These are phyloP conservation scores for Psittacula echo DNA, from an alignment of 2,797 vertebrate species.

Conservation along the genomic window DNA sequence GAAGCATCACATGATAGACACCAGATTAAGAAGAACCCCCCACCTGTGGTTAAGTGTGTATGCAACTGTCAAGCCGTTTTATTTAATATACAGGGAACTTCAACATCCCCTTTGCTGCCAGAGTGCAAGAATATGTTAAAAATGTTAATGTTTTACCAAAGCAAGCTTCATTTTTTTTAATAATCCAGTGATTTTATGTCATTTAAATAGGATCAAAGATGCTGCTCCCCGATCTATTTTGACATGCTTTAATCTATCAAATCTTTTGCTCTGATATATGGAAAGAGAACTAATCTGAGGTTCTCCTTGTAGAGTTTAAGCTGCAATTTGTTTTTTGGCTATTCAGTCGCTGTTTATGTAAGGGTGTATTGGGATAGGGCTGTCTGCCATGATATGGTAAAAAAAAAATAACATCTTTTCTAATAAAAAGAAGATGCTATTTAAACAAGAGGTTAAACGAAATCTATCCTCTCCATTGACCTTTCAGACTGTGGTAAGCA, in stretches of 20 bases:
- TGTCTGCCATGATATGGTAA: slow-evolving; percentile 29
- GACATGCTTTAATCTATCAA: not conserved
- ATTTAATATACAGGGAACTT: not conserved
- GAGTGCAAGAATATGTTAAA: not conserved
- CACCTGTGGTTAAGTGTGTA: slow-evolving; percentile 43
- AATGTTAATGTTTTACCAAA: slow-evolving; percentile 12
- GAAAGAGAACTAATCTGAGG: not conserved
- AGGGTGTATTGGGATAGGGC: slow-evolving; percentile 29
- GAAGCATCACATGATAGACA: slow-evolving; percentile 70
- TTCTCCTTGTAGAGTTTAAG: not conserved
- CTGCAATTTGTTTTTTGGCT: slow-evolving; percentile 48
- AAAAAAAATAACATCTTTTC: not conserved
- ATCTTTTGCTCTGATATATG: not conserved
- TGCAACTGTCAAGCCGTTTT: not conserved
- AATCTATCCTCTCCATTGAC: slow-evolving; percentile 49
- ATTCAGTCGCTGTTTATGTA: not conserved
- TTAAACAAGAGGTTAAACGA: slow-evolving; percentile 40
- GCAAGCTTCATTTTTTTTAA: slow-evolving; percentile 7
- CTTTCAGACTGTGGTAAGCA: slow-evolving; percentile 34
- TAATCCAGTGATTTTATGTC: not conserved
- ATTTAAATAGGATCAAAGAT: slow-evolving; percentile 14
- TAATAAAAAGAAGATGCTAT: slow-evolving; percentile 55
- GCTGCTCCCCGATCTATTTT: not conserved
- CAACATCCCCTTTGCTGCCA: not conserved
- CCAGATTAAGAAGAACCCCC: slow-evolving; percentile 64